phyloP scores from a whole-genome alignment of 2,888 invertebrate genomes.

The Pterobdella sp. region DNA sequence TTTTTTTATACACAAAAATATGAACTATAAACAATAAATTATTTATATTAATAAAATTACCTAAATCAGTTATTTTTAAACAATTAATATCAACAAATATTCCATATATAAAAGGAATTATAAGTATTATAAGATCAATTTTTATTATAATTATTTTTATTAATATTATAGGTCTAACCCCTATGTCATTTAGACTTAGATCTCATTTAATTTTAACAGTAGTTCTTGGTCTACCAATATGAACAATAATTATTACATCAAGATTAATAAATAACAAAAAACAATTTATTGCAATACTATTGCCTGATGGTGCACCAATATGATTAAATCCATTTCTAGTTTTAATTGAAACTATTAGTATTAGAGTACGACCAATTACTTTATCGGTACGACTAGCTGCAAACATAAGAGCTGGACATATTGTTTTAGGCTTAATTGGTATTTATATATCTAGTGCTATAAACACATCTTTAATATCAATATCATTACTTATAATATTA shows the following conservation, averaged over 20 bases:
- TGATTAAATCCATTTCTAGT: conserved; percentile 65
- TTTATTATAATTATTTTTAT: conserved; percentile 61
- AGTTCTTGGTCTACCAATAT: conserved; percentile 59
- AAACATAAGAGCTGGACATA: conserved; percentile 70
- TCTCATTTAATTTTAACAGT: conserved; percentile 61
- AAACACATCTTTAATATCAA: background rate
- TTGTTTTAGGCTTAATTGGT: conserved; percentile 61
- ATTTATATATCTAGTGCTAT: conserved; percentile 30
- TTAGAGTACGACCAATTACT: conserved; percentile 64
- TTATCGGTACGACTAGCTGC: conserved; percentile 65
- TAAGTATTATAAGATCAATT: conserved; percentile 55
- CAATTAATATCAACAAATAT: conserved; percentile 52
- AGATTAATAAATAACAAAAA: conserved; percentile 61
- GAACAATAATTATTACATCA: conserved; percentile 62
- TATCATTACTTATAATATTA: conserved; percentile 22
- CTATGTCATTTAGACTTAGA: conserved; percentile 65
- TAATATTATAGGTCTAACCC: conserved; percentile 64
- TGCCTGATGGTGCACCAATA: conserved; percentile 62
- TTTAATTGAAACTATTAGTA: conserved; percentile 67
- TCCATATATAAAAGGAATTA: conserved; percentile 53
- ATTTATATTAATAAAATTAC: conserved; percentile 55
- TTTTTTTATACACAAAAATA: conserved; percentile 55
- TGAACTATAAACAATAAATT: conserved; percentile 39
- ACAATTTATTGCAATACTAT: conserved; percentile 63
- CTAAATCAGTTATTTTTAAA: conserved; percentile 56